These are phyloP conservation scores for Cosmia pyralina DNA, from an alignment of 2,888 invertebrate species.

Conservation along the genomic window DNA sequence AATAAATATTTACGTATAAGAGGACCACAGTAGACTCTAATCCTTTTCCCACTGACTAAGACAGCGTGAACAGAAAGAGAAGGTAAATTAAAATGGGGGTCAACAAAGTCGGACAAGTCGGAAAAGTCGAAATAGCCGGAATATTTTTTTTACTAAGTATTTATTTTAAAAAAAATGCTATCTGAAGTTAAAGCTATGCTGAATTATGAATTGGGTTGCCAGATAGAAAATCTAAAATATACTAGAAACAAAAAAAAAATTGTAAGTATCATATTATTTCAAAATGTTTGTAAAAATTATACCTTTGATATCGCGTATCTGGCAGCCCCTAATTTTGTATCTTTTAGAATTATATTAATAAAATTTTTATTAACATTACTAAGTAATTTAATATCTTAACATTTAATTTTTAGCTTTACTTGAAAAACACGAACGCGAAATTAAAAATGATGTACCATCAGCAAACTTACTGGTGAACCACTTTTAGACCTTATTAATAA, in stretches of 20 bases:
- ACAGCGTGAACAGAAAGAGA: conserved; percentile 85
- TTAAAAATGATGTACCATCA: too few species aligned
- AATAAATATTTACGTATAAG: conserved; percentile 84
- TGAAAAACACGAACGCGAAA: not conserved
- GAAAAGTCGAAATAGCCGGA: not conserved
- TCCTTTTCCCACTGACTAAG: conserved; percentile 83
- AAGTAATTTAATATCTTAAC: too few species aligned
- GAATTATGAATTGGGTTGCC: conserved; percentile 13
- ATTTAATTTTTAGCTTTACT: not conserved
- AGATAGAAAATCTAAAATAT: conserved; percentile 4
- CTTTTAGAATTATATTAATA: not conserved
- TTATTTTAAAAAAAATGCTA: not conserved
- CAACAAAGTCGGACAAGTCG: conserved; percentile 1
- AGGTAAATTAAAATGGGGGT: conserved; percentile 62
- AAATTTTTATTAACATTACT: not conserved
- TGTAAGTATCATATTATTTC: too few species aligned
- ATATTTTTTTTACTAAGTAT: too few species aligned
- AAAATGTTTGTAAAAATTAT: not conserved
- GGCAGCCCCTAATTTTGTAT: not conserved
- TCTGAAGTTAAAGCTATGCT: not conserved
- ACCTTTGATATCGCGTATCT: conserved; percentile 17
- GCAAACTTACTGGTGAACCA: too few species aligned
- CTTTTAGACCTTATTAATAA: too few species aligned
- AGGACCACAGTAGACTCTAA: conserved; percentile 84
- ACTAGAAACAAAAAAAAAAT: not conserved